Conservation (phyloP, 2,113 vertebrate species). For the Protobothrops mucrosquamatus region DNA sequence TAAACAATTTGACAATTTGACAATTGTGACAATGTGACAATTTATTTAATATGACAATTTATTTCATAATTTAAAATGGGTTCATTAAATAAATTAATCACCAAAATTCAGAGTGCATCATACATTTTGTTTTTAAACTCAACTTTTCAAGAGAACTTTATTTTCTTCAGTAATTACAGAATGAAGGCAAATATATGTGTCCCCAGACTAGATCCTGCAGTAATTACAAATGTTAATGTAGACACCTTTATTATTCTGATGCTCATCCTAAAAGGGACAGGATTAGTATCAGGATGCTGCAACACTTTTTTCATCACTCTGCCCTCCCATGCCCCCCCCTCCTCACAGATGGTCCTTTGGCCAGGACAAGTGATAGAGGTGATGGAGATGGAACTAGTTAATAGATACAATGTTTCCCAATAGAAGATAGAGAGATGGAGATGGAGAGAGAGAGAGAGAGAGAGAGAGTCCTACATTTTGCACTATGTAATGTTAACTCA, state of each 20-base stretch:
- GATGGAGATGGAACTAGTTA: neutral
- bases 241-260: neutral
- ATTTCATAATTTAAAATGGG: neutral
- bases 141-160: neutral
- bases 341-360: neutral
- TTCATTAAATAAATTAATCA: neutral
- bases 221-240: neutral
- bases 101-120: neutral
- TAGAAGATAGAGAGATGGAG: neutral
- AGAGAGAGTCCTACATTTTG: neutral
- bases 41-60: neutral
- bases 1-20: neutral
- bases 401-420: neutral
- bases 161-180: neutral
- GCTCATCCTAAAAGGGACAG: neutral
- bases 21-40: neutral
- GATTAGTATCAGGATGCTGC: neutral
- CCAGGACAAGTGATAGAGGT: neutral
- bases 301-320: neutral
- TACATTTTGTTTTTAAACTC: neutral
- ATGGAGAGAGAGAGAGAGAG: neutral
- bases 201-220: neutral
- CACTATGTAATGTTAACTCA: constrained; percentile 1
- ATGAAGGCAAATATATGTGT: neutral
- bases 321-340: neutral